Conservation (phyloP, 2,797 vertebrate species). For the Lepidocolaptes lacrymiger region DNA sequence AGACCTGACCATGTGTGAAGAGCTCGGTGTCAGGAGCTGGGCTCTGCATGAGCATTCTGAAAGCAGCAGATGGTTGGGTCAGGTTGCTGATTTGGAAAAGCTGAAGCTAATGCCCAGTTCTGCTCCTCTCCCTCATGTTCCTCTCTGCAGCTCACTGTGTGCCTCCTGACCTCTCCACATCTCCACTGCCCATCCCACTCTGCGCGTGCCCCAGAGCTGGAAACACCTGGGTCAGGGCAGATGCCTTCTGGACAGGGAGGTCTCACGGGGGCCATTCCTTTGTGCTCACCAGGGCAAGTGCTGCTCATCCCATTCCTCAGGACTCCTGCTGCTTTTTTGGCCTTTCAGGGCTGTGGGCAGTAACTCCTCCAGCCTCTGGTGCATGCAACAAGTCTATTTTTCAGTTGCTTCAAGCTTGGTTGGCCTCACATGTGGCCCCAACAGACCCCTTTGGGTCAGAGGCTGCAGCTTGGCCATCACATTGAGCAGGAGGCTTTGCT, state of each 20-base stretch:
- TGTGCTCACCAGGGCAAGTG: fast-evolving
- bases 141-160: neutral
- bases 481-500: fast-evolving
- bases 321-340: neutral
- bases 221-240: fast-evolving
- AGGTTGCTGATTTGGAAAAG: neutral
- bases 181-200: neutral
- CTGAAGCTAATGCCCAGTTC: neutral
- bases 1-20: fast-evolving
- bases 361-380: neutral
- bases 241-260: neutral
- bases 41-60: neutral
- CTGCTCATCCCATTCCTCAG: fast-evolving
- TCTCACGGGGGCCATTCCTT: neutral
- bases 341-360: neutral
- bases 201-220: fast-evolving
- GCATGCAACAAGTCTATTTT: neutral
- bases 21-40: neutral
- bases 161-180: fast-evolving
- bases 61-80: neutral
- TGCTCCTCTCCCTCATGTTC: neutral
- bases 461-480: neutral
- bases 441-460: neutral
- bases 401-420: neutral
- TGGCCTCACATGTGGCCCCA: fast-evolving